phyloP scores from a whole-genome alignment of 2,113 vertebrate species.

The Coracopsis vasa region DNA sequence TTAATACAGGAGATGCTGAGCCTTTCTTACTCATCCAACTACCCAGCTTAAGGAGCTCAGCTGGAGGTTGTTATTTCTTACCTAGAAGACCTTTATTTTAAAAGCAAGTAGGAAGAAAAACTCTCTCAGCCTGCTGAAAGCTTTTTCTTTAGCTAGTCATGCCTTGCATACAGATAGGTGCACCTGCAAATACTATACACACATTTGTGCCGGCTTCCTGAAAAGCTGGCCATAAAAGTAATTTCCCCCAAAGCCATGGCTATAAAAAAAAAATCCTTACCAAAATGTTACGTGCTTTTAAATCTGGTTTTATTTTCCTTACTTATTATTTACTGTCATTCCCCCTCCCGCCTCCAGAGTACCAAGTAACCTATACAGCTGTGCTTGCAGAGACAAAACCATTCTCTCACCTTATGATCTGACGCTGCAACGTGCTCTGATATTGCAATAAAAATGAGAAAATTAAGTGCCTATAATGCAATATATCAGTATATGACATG shows the following conservation, averaged over 20 bases:
- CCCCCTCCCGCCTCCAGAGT: neutral
- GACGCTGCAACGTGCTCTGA: neutral
- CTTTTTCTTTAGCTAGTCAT: conserved; percentile 3
- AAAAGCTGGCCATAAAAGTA: conserved; percentile 36
- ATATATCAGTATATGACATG: neutral
- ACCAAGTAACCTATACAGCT: neutral
- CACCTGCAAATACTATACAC: neutral
- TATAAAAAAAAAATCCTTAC: conserved; percentile 23
- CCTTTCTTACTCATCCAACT: neutral
- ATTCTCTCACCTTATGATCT: neutral
- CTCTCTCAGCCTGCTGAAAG: neutral
- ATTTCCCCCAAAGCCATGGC: conserved; percentile 21
- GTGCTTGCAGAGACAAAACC: neutral
- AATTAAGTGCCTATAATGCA: neutral
- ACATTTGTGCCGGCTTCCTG: neutral
- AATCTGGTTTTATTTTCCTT: conserved; percentile 43
- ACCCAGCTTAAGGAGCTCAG: neutral
- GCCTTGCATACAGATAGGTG: neutral
- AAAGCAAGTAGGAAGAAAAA: conserved; percentile 3
- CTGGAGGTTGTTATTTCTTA: conserved; percentile 22
- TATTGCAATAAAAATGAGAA: conserved; percentile 17
- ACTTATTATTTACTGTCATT: conserved; percentile 22
- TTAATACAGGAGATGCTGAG: neutral
- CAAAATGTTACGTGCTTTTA: conserved; percentile 26
- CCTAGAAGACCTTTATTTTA: conserved; percentile 11